A percentile compares a stretch with the other conserved stretches of the same genome.
Evolutionary conservation across 2,888 invertebrate genomes (phyloP).

Genomic region (Phasia obesa): DNA sequence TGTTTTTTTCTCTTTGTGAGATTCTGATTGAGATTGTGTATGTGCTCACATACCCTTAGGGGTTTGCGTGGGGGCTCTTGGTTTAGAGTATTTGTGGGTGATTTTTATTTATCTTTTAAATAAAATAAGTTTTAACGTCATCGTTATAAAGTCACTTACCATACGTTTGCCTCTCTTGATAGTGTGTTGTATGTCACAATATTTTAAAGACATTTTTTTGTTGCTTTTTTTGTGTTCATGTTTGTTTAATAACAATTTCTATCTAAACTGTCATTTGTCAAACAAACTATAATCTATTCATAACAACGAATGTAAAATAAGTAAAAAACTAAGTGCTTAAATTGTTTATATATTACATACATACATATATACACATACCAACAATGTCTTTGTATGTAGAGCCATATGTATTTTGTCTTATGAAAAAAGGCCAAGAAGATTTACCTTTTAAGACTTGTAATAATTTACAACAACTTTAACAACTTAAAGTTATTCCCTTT

Average conservation of each 20-base stretch:
- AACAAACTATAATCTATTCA: constrained; percentile 60
- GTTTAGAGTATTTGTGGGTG: neutral
- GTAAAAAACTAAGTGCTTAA: constrained; percentile 4
- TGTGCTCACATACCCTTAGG: too few relatives aligned
- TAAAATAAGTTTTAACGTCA: constrained; percentile 28
- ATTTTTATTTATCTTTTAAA: constrained; percentile 12
- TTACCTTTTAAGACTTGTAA: too few relatives aligned
- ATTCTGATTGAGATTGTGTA: too few relatives aligned
- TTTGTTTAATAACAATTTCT: constrained; percentile 29
- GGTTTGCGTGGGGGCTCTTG: neutral
- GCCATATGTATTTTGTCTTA: neutral
- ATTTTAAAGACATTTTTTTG: constrained; percentile 20
- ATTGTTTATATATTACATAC: neutral
- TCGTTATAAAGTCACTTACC: constrained; percentile 48
- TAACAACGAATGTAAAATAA: neutral
- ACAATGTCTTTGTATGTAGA: neutral
- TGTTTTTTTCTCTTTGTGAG: neutral
- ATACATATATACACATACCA: neutral
- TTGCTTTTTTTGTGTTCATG: neutral
- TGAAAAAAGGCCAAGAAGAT: neutral
- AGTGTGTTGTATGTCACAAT: constrained; percentile 42
- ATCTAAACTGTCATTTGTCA: constrained; percentile 53
- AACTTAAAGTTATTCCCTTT: too few relatives aligned
- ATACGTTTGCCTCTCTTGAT: constrained; percentile 48
- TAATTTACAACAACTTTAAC: too few relatives aligned